Base-by-base conservation (phyloP, 2,888 invertebrate genomes). In the Archips crataeganus region DNA sequence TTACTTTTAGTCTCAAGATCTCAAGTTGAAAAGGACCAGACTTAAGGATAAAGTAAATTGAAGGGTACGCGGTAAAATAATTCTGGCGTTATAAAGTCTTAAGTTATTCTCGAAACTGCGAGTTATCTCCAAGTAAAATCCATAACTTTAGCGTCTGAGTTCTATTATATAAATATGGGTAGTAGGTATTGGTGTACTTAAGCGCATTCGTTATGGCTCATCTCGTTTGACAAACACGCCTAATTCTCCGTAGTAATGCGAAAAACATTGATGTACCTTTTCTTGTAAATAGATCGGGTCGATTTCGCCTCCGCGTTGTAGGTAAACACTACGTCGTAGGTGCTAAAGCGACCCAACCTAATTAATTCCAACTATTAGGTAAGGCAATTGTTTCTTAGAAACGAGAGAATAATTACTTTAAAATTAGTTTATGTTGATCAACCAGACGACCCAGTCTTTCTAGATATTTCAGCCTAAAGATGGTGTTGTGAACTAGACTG, bases 381-480 rank as follows among this genome's bases (percentile, higher is more conserved):
- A 39, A 23, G 54, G 2, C 4, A 51, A 6, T 15, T 15, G 2
- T 51, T 51, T 34, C 15, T 59, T 34, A 34, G 11, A 59, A 45
- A 11, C 15, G 23, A 47, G 32, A 4, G 45, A 63, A 45, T 11
- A 63, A 80, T 83, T 84, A 93, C 93, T 85, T 85, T 70, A 93
- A 83, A 78, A 93, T 85, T 49, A 79, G 80, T 68, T 83, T 86
- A 74, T 94, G 94, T 78, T 94, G 94, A 61, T 88, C 80, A 2
- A 90, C 89, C 68, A 93, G 81, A 23, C 84, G 77, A 2, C 89
- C 82, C 62, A 94, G 78, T 74, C 90, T 84, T 13, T 79, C 80
- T n/a, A 77, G 78, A 69, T 86, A 91, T 71, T 77, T 84, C 51
- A 81, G 75, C 69, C 78, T 79, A 67, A 90, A 91, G 13, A 80